Evolutionary conservation across 30 jellyfish, hydroid and myxozoan species (phyloP), one percentile per base, ranked within the genome.

Genomic region (Cassiopea xamachana): DNA sequence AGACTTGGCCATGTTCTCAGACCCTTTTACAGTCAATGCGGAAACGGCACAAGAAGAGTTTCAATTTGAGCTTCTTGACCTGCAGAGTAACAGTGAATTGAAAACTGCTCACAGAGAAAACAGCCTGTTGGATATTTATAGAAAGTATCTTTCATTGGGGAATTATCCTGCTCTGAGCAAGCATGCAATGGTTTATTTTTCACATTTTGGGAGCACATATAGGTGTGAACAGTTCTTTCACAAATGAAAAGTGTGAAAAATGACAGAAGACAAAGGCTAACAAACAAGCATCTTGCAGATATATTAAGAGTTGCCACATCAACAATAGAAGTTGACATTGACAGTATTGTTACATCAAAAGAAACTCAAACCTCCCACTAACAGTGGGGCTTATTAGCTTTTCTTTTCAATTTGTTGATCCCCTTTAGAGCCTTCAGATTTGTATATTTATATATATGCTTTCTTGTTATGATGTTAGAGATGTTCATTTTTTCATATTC

Each of bases 31-130:
- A 75, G 84, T 75, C 43, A 75, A 75, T 75, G 84, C 64, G 6
- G 84, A 75, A 13, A 48, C 84, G 19, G 45, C 84, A 77, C 78
- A 47, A 77, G 87, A 17, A 77, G 69, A 77, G 48, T 47, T 19
- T 19, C 69, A 77, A 46, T 47, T 17, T 47, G 87, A 19, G 87
- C 74, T 77, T 77, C 87, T 47, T 77, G 87, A 77, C 87, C 87
- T 19, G 87, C 78, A 77, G 48, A 46, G 87, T 46, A 77, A 77
- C 76, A 77, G 87, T 19, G 48, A 17, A 77, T 14, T 77, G 87
- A 77, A 77, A 77, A 77, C 87, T 77, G 78, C 87, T 77, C 87
- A 77, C 87, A 47, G 87, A 75, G 84, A 75, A 75, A 47, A 75
- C 62, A 75, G 84, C 84, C 61, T 75, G 16, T 75, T 75, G 84